A percentile compares a stretch with the other conserved stretches of the same genome.
Conservation (phyloP, 1,140 invertebrate genomes). For the Marisa cornuarietis region DNA sequence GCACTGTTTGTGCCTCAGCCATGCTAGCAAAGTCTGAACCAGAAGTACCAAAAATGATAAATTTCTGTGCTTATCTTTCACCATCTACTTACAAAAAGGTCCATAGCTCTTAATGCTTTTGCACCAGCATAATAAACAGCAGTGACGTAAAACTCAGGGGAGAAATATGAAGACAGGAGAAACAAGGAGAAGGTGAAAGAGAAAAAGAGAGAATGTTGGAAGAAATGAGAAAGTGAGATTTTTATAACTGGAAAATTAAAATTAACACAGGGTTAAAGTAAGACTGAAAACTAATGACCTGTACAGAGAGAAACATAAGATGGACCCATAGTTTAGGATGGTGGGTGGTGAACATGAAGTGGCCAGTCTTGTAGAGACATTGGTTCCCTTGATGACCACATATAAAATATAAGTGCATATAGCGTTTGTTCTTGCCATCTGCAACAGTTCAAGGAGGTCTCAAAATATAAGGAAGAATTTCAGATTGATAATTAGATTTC, state of each 20-base stretch:
- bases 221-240: background rate
- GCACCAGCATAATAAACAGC: no score
- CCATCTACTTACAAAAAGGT: no score
- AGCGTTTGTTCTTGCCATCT: constrained; percentile 80
- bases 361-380: constrained; percentile 84
- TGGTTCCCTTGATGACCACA: constrained; percentile 86
- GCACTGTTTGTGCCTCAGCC: no score
- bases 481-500: no score
- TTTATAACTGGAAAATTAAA: background rate
- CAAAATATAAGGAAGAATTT: no score
- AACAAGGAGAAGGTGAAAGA: background rate
- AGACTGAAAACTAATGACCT: constrained; percentile 70
- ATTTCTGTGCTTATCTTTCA: no score
- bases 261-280: background rate
- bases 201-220: background rate
- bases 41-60: no score
- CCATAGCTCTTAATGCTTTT: no score
- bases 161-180: no score
- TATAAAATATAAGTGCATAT: constrained; percentile 85
- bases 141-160: no score
- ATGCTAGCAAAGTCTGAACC: no score
- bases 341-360: constrained; percentile 87
- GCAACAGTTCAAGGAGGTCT: constrained; percentile 39
- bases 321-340: constrained; percentile 92
- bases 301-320: constrained; percentile 92